Base-by-base conservation (phyloP, 2,113 vertebrate genomes). In the Corythaeola cristata region DNA sequence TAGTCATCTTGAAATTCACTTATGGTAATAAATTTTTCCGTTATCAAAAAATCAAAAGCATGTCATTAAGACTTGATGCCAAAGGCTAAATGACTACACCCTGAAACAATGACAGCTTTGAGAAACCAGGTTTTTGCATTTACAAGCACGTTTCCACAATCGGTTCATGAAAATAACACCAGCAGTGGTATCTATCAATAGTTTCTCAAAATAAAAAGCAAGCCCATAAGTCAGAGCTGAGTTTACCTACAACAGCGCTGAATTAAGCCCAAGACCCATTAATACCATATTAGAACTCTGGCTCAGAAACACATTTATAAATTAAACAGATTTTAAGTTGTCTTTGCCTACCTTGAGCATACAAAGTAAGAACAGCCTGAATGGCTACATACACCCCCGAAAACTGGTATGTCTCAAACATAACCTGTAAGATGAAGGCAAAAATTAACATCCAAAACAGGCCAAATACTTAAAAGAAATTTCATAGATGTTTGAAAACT, bases 381-480 rank as follows among this genome's bases (percentile, higher is more conserved):
- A 99, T 99, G 79, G 99, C 99, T 94, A 99, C 99, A 95, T 99
- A 99, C 55, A 99, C 99, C 37, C 99, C 99, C 95, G 98, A 98
- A 98, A 99, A 99, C 97, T 99, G 99, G 97, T 99, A 99, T 2
- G 98, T 99, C 98, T 99, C 99, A 98, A 99, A 99, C 99, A 99
- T 99, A 81, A 99, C 99, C 99, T 99, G 97, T 19, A 98, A 96
- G 60, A 93, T 9, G 52, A 96, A 94, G 47, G 59, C 52, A 96
- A 92, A 92, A 96, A 88, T 94, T 69, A 95, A 88, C 5, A 9
- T 76, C 35, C 58, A 89, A 64, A 94, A 16, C 55, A 84, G 16
- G 30, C 18, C 52, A 81, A 91, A 91, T 28, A 60, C 15, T 45
- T 56, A 50, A 32, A 79, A 56, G 63, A 90, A 35, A 83, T 45